phyloP scores from a whole-genome alignment of 2,113 vertebrate species.

The Thermophis baileyi region DNA sequence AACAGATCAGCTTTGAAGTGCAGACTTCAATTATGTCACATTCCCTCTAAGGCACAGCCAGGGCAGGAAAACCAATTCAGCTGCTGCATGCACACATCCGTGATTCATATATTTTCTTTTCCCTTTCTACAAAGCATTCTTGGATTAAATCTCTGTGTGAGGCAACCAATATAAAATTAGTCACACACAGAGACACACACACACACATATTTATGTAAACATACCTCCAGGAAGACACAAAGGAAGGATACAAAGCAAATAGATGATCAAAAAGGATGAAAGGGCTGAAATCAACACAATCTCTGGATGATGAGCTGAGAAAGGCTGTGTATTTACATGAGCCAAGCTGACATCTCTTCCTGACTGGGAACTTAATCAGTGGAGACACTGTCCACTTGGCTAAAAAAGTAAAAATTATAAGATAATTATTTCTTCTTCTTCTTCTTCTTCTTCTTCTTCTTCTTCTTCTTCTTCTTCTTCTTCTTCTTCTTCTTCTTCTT shows the following conservation, averaged over 20 bases:
- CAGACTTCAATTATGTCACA: slow-evolving; percentile 14
- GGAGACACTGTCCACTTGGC: slow-evolving; percentile 46
- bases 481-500: too few species aligned
- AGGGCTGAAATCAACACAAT: background rate
- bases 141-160: fast-evolving
- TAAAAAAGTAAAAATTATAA: slow-evolving; percentile 27
- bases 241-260: background rate
- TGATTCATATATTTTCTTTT: background rate
- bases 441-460: background rate
- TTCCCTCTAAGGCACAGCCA: slow-evolving; percentile 31
- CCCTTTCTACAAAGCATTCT: background rate
- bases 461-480: background rate
- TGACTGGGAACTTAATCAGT: slow-evolving; percentile 43
- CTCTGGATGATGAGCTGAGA: slow-evolving; percentile 27
- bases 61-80: slow-evolving; percentile 10
- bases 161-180: background rate
- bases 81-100: background rate
- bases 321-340: slow-evolving; percentile 37
- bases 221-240: fast-evolving
- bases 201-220: fast-evolving
- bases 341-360: slow-evolving; percentile 42
- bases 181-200: fast-evolving
- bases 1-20: slow-evolving; percentile 64
- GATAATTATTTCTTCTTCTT: slow-evolving; percentile 22
- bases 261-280: slow-evolving; percentile 30